These are phyloP conservation scores for Cistogaster globosa DNA, from an alignment of 2,888 invertebrate species.

Conservation along the genomic window DNA sequence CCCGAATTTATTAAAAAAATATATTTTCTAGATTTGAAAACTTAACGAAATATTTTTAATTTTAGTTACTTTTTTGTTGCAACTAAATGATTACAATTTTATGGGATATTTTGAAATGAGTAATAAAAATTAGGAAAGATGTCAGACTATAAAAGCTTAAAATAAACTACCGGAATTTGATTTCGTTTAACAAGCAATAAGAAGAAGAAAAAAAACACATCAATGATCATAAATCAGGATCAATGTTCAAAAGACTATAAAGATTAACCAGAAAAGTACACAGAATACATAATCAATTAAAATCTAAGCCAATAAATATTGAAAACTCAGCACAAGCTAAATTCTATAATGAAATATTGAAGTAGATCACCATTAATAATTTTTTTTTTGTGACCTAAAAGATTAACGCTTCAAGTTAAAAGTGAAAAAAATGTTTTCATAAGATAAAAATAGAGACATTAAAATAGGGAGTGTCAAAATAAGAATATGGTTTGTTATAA, in stretches of 20 bases:
- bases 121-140: background rate
- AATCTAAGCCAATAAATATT: slow-evolving; percentile 19
- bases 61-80: background rate
- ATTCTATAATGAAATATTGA: slow-evolving; percentile 30
- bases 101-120: background rate
- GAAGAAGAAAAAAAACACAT: background rate
- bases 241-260: slow-evolving; percentile 30
- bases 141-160: background rate
- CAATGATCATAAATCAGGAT: slow-evolving; percentile 64
- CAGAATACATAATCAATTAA: slow-evolving; percentile 4
- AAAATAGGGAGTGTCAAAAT: slow-evolving; percentile 59
- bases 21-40: too few species aligned
- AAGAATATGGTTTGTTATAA: slow-evolving; percentile 54
- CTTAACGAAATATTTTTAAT: too few species aligned
- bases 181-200: background rate
- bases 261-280: slow-evolving; percentile 9
- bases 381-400: slow-evolving; percentile 5
- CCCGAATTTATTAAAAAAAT: too few species aligned
- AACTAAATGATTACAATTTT: background rate
- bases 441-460: slow-evolving; percentile 33
- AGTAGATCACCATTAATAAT: slow-evolving; percentile 36
- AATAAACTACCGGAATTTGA: slow-evolving; percentile 39
- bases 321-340: slow-evolving; percentile 19
- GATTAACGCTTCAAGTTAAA: slow-evolving; percentile 27
- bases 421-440: background rate